Conservation (phyloP, 1,140 invertebrate genomes). For the Drosophila pseudoananassae region DNA sequence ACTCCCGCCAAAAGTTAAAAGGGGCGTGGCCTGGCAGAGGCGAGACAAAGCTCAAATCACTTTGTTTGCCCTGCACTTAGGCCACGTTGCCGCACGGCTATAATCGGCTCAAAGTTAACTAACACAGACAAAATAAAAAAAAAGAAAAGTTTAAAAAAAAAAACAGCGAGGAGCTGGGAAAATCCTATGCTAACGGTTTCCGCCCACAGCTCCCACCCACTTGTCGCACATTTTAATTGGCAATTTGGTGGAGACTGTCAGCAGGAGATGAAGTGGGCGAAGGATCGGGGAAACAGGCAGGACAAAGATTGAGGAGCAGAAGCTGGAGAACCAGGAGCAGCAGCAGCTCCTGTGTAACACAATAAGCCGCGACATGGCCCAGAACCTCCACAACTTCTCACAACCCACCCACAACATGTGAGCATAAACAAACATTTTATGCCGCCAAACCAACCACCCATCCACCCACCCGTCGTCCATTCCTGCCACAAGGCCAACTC, state of each 20-base stretch:
- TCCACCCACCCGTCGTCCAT: neutral
- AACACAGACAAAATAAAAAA: slow-evolving; percentile 36
- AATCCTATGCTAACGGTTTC: slow-evolving; percentile 4
- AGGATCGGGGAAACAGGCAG: neutral
- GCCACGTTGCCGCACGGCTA: slow-evolving; percentile 54
- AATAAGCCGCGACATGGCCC: slow-evolving; percentile 54
- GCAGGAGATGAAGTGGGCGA: slow-evolving; percentile 21
- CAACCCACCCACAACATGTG: slow-evolving; percentile 31
- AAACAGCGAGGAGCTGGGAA: slow-evolving; percentile 18
- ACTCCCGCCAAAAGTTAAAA: slow-evolving; percentile 35
- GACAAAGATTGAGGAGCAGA: slow-evolving; percentile 6
- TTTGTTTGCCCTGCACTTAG: slow-evolving; percentile 72
- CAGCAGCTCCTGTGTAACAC: slow-evolving; percentile 60
- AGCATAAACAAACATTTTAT: slow-evolving; percentile 68
- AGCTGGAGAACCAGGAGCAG: slow-evolving; percentile 24
- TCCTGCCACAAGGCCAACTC: neutral
- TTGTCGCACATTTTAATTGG: slow-evolving; percentile 79
- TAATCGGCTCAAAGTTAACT: slow-evolving; percentile 78
- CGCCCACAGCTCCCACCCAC: slow-evolving; percentile 36
- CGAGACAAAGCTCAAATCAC: slow-evolving; percentile 51
- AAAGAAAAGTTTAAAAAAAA: slow-evolving; percentile 8
- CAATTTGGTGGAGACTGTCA: slow-evolving; percentile 76
- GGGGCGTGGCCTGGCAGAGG: slow-evolving; percentile 3
- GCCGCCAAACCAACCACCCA: slow-evolving; percentile 2
- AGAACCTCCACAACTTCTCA: slow-evolving; percentile 16